Evolutionary conservation across 2,888 invertebrate genomes (phyloP), one percentile per base, ranked within the genome.

Genomic region (Fissipunctia ypsillon): DNA sequence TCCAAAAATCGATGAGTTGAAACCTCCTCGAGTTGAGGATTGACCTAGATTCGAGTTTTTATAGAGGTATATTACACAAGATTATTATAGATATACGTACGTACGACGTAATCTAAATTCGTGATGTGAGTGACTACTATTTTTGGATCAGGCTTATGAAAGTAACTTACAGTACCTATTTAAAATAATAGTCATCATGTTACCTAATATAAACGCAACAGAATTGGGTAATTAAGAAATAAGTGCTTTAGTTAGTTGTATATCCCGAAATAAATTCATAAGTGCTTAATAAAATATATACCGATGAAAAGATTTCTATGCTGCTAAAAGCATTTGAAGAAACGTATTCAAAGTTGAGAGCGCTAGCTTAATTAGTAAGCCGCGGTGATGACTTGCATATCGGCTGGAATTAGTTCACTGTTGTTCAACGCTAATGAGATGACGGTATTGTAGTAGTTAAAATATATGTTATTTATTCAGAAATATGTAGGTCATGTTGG

Each of bases 321-420:
- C 25, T 65, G 28, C 59, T 77, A 73, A 78, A 78, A 80, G 65
- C 77, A 61, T 80, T 80, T 80, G 74, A 73, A 80, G 77, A 80
- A 78, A 41, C 25, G 74, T 66, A 78, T 74, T 74, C 80, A 80
- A 64, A 54, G 31, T 64, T 56, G 80, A 78, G 50, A 80, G 50
- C 41, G 73, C 77, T 56, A 43, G 61, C 61, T 80, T 78, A 80
- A 78, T 78, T 80, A 80, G 74, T 45, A 66, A 66, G 48, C 60
- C 56, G 43, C 4, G 43, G 38, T 38, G 80, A 80, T 78, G 77
- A 78, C 77, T 78, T 74, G 77, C 80, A 52, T 80, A 66, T 80
- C 50, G 28, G 38, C 12, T 31, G 22, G 5, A 80, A 74, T 80
- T 73, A 41, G 56, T 52, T 66, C 74, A 66, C 28, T 45, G 65